Evolutionary conservation across 2,113 vertebrate species (phyloP).

Genomic region (Patagioenas fasciata): DNA sequence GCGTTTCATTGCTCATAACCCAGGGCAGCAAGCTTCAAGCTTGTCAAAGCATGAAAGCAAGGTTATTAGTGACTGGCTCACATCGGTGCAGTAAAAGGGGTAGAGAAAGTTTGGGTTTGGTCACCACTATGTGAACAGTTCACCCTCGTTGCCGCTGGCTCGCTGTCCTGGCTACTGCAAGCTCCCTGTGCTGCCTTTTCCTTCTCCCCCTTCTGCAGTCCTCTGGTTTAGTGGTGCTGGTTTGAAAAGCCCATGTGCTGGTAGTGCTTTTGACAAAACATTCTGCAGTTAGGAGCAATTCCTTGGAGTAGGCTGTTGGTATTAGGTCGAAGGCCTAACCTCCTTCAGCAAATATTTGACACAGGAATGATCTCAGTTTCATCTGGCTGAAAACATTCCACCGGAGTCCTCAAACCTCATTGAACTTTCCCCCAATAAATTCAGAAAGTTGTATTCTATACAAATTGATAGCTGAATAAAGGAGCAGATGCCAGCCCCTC

Average conservation of each 20-base stretch:
- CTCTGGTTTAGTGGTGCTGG: background rate
- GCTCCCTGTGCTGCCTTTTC: background rate
- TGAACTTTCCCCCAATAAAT: background rate
- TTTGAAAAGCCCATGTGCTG: background rate
- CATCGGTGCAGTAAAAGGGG: background rate
- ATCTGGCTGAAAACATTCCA: background rate
- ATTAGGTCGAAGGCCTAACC: background rate
- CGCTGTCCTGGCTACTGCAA: background rate
- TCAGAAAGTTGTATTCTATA: background rate
- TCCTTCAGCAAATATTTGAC: constrained; percentile 1
- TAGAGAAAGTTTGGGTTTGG: background rate
- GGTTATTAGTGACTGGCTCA: background rate
- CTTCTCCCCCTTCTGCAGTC: background rate
- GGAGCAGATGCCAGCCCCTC: background rate
- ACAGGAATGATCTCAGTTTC: background rate
- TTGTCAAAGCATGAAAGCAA: background rate
- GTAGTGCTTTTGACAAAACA: background rate
- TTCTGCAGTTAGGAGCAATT: background rate
- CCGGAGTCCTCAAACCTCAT: background rate
- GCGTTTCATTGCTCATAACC: background rate
- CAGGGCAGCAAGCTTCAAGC: background rate
- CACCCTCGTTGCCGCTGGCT: background rate
- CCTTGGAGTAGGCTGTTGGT: background rate
- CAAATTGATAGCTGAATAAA: background rate
- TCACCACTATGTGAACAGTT: background rate